Base-by-base conservation (phyloP, 2,888 invertebrate genomes). In the Branchellion lobata region DNA sequence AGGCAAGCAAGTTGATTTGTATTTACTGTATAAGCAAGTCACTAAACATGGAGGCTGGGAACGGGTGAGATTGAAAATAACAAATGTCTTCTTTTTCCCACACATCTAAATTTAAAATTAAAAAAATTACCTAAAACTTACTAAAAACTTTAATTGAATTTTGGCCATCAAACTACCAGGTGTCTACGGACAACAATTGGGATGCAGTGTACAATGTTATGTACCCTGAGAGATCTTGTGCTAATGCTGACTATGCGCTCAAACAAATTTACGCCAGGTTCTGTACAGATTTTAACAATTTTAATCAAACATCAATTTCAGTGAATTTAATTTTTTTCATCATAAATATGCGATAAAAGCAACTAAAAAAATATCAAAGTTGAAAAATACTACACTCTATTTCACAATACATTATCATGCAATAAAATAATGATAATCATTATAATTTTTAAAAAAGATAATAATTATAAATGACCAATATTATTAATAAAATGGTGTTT, bases 11-110 rank as follows among this genome's bases (percentile, higher is more conserved):
- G 91, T 98, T 86, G 96, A 98, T 90, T 91, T 98, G 84, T 95
- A 93, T 89, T 91, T 92, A 82, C 91, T 98, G 84, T 98, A 97
- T 89, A 92, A 92, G 85, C 91, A 94, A 86, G 97, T 98, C 77
- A 95, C 94, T 84, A 92, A 92, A 83, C 91, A 93, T 85, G 97
- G 97, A 84, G 98, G 98, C 84, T 93, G 96, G 91, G 91, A 94
- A 84, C 97, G 95, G 92, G 97, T 96, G 88, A 89, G 84, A 79
- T n/a, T n/a, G n/a, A n/a, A n/a, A n/a, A n/a, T n/a, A n/a, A n/a
- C n/a, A n/a, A n/a, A n/a, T n/a, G n/a, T n/a, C n/a, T n/a, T n/a
- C n/a, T n/a, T n/a, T n/a, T n/a, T n/a, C n/a, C n/a, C 47, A 21
- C 18, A 24, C 21, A 14, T 57, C 61, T 24, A 8, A 57, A 5